Evolutionary conservation across 1,140 invertebrate species (phyloP), one percentile per base, ranked within the genome.

Genomic region (Brachionus plicatilis): DNA sequence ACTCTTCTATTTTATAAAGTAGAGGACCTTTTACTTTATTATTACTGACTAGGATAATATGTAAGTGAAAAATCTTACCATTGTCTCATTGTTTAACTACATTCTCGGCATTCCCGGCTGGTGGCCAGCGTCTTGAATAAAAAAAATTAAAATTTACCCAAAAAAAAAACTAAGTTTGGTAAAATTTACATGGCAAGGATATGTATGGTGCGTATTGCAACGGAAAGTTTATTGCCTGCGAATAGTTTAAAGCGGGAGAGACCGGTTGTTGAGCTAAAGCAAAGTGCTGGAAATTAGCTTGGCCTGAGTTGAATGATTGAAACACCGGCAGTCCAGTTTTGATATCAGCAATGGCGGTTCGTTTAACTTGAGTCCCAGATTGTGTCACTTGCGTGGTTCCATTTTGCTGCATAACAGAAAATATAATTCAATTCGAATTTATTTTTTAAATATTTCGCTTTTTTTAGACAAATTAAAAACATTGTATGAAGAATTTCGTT

Each of bases 381-480:
- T 33, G 24, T 17, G 37, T 12, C 27, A 29, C 27, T 78, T 9
- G 3, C 33, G 72, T 12, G n/a, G 43, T 43, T 72, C 68, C 68
- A 72, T 72, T 72, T 72, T 72, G 68, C 68, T 72, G 27, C 14
- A 50, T 37, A 76, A 47, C 47, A 27, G 24, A 76, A 75, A 43
- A 75, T 76, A 50, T 27, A 76, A 50, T 50, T 76, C 17, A 72
- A 72, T 41, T 41, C 41, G 33, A 41, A 43, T 72, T 72, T 72
- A 17, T 43, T 72, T 72, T 72, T 72, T 72, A 72, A 72, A 72
- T 72, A 72, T 72, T 72, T 72, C 68, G 68, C 68, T 72, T 72
- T 72, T 20, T 43, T 33, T 68, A 33, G 66, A 33, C 14, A 41
- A 72, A 72, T 43, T 72, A 41, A 72, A 43, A 72, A 43, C 12